Evolutionary conservation across 2,113 vertebrate genomes (phyloP).

Genomic region (Recurvirostra avosetta): DNA sequence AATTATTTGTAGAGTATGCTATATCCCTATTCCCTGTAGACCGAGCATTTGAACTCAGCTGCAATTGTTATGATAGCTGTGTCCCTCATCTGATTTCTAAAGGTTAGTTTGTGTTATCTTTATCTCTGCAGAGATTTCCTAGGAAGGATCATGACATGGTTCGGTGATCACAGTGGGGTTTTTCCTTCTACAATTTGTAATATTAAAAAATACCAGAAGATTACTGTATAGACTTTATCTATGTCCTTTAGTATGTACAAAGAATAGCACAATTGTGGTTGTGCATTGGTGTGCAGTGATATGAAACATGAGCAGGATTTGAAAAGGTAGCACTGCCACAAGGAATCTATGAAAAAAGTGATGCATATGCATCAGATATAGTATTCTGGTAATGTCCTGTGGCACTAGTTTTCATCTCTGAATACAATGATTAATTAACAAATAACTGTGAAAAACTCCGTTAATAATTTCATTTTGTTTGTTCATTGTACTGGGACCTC

Average conservation of each 20-base stretch:
- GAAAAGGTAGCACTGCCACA: conserved; percentile 51
- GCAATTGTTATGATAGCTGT: conserved; percentile 65
- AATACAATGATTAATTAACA: conserved; percentile 62
- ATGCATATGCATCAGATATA: conserved; percentile 60
- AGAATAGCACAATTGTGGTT: conserved; percentile 72
- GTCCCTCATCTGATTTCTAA: conserved; percentile 55
- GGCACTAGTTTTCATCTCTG: conserved; percentile 41
- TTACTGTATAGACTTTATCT: conserved; percentile 69
- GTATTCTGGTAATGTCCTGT: conserved; percentile 55
- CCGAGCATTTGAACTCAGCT: conserved; percentile 52
- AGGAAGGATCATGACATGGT: conserved; percentile 63
- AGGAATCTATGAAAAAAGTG: conserved; percentile 57
- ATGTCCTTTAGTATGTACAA: conserved; percentile 47
- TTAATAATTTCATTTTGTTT: conserved; percentile 68
- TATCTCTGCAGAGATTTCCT: conserved; percentile 67
- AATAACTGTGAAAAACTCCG: conserved; percentile 66
- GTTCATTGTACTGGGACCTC: conserved; percentile 37
- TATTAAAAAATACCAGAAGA: conserved; percentile 74
- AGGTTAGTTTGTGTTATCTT: conserved; percentile 69
- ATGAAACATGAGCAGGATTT: conserved; percentile 70
- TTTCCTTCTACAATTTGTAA: conserved; percentile 70
- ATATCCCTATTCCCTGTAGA: not conserved
- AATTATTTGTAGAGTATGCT: not conserved
- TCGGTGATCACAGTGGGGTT: conserved; percentile 66
- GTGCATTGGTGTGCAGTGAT: conserved; percentile 71